Evolutionary conservation across 2,888 invertebrate species (phyloP).

Genomic region (Tridacna crocea): DNA sequence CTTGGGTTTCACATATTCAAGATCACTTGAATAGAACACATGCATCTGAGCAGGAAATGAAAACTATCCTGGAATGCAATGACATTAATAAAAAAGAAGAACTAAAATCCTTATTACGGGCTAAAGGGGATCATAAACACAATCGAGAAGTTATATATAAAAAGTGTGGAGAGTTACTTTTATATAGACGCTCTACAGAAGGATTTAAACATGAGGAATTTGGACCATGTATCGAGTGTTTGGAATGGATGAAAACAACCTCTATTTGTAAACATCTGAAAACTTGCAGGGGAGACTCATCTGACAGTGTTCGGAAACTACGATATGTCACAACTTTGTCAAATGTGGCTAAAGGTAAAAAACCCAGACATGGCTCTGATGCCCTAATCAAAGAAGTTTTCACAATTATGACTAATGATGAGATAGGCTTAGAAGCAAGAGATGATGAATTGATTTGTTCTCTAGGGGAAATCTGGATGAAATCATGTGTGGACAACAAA

Average conservation of each 20-base stretch:
- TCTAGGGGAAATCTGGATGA: slow-evolving; percentile 26
- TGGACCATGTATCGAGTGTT: slow-evolving; percentile 2
- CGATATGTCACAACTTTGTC: slow-evolving; percentile 26
- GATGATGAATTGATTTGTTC: slow-evolving; percentile 31
- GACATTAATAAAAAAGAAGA: background rate
- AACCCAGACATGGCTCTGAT: background rate
- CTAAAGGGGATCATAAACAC: slow-evolving; percentile 1
- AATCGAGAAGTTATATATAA: background rate
- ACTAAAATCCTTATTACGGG: background rate
- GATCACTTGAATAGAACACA: background rate
- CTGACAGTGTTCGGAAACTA: background rate
- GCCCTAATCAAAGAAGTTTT: slow-evolving; percentile 32
- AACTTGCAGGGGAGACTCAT: background rate
- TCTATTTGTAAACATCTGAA: background rate
- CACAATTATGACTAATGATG: slow-evolving; percentile 36
- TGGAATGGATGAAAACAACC: background rate
- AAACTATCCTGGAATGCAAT: background rate
- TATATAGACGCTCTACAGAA: background rate
- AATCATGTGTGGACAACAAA: slow-evolving; percentile 31
- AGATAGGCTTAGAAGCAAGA: slow-evolving; percentile 22
- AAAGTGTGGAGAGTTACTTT: background rate
- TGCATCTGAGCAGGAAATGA: background rate
- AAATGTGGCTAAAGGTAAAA: slow-evolving; percentile 13
- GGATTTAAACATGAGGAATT: background rate
- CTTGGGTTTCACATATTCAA: slow-evolving; percentile 4